Percentiles rank a stretch among this genome's conserved stretches.
Evolutionary conservation across 2,797 vertebrate species (phyloP).

Genomic region (Notoglanidium macrostoma): DNA sequence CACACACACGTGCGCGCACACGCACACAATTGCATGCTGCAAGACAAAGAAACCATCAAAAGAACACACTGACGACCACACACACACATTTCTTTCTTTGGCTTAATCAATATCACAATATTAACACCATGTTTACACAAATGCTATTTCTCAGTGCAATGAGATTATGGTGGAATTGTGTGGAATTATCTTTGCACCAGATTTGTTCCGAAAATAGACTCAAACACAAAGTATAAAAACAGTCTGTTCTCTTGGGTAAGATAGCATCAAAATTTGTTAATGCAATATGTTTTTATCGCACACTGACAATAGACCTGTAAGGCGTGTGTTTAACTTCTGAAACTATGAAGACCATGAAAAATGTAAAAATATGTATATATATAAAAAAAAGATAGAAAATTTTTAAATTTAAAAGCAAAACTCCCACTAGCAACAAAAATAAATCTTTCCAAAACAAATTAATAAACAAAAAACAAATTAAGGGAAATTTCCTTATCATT

Average conservation of each 20-base stretch:
- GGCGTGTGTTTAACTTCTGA: background rate
- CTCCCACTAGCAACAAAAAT: background rate
- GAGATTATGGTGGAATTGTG: no score
- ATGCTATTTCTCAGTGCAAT: background rate
- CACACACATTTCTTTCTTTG: background rate
- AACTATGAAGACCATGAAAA: background rate
- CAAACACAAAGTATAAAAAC: background rate
- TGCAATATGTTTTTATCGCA: background rate
- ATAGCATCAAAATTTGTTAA: background rate
- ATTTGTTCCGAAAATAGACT: background rate
- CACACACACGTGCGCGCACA: slow-evolving; percentile 8
- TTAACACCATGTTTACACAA: background rate
- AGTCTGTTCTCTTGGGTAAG: background rate
- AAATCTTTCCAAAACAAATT: background rate
- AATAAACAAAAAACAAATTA: background rate
- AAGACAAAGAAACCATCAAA: slow-evolving; percentile 1
- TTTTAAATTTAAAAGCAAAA: background rate
- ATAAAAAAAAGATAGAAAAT: no score
- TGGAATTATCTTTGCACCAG: no score
- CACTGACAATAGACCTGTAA: background rate
- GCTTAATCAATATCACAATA: background rate
- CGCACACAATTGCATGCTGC: background rate
- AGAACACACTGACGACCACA: background rate
- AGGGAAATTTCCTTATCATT: background rate
- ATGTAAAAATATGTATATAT: no score